Conservation (phyloP, 2,113 vertebrate genomes). For the Sturnus vulgaris region DNA sequence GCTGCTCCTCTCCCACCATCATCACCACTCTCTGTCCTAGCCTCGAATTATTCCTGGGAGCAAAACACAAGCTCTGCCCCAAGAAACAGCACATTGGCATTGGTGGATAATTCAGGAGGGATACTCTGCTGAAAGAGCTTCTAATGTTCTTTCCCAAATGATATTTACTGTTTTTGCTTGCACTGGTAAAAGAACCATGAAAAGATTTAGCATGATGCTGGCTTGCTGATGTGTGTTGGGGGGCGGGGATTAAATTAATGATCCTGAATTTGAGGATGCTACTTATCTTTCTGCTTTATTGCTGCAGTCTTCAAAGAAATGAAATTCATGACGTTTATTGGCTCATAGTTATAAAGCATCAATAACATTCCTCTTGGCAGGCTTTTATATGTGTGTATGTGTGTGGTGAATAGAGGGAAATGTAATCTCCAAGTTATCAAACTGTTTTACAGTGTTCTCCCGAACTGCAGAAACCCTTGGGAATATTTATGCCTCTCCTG, state of each 20-base stretch:
- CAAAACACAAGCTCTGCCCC: background rate
- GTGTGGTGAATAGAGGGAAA: background rate
- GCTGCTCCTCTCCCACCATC: background rate
- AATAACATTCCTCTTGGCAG: conserved; percentile 52
- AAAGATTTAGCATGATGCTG: background rate
- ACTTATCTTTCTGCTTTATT: conserved; percentile 39
- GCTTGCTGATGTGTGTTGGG: background rate
- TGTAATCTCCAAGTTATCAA: conserved; percentile 51
- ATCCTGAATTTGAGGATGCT: conserved; percentile 33
- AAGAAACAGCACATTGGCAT: background rate
- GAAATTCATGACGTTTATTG: conserved; percentile 59
- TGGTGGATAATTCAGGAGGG: background rate
- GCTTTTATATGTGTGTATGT: background rate
- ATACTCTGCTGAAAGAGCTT: background rate
- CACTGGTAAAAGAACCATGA: background rate
- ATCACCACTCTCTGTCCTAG: accelerated
- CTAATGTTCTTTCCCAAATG: background rate
- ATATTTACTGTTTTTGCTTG: background rate
- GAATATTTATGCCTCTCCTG: conserved; percentile 50
- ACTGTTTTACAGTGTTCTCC: conserved; percentile 53
- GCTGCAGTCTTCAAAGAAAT: conserved; percentile 32
- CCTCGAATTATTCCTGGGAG: background rate
- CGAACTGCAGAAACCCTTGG: conserved; percentile 39
- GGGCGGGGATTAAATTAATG: conserved; percentile 25
- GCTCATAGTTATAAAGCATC: conserved; percentile 50